Percentiles rank a stretch among this genome's conserved stretches.
Evolutionary conservation across 1,140 invertebrate genomes (phyloP).

Genomic region (Leguminivora glycinivorella): DNA sequence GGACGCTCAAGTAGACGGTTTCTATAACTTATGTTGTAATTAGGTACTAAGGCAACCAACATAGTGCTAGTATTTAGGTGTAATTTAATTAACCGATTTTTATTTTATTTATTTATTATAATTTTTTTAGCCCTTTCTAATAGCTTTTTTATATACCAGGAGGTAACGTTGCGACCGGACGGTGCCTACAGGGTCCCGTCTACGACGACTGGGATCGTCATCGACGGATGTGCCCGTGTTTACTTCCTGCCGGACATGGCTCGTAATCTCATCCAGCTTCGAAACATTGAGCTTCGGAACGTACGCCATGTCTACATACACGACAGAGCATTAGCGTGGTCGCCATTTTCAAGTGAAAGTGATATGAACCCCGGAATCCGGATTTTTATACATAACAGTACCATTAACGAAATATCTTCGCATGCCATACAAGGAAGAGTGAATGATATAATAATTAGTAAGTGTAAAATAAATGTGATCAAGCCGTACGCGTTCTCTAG

Average conservation of each 20-base stretch:
- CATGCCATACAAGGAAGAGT: constrained; percentile 85
- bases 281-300: constrained; percentile 59
- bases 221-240: constrained; percentile 79
- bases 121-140: not conserved
- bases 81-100: no score
- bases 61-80: no score
- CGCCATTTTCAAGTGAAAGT: constrained; percentile 52
- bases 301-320: constrained; percentile 57
- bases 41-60: no score
- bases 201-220: constrained; percentile 76
- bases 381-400: constrained; percentile 65
- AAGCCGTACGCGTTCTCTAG: constrained; percentile 87
- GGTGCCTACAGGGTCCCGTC: constrained; percentile 78
- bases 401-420: constrained; percentile 81
- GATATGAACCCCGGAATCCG: constrained; percentile 64
- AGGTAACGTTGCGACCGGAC: constrained; percentile 80
- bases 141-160: constrained; percentile 67
- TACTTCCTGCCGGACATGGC: constrained; percentile 75
- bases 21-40: no score
- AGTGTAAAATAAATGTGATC: constrained; percentile 81
- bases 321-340: constrained; percentile 64
- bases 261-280: constrained; percentile 57
- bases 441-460: constrained; percentile 82
- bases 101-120: no score
- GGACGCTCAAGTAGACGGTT: no score